phyloP scores from a whole-genome alignment of 2,888 invertebrate species.

The Ditylenchus weischeri region DNA sequence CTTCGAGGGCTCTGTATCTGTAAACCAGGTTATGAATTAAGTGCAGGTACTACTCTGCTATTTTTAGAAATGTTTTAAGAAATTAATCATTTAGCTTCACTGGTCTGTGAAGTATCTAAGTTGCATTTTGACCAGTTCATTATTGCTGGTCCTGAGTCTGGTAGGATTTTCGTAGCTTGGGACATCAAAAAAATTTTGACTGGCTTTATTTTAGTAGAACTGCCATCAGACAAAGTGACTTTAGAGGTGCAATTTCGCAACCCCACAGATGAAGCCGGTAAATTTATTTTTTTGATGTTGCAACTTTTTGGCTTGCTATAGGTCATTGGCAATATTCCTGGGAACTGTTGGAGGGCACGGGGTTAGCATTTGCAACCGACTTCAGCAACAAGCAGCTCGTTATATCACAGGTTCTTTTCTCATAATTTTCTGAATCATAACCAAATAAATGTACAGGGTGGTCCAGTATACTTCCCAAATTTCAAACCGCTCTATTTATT shows the following conservation, averaged over 20 bases:
- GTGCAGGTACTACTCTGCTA: not conserved
- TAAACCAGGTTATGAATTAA: conserved; percentile 3
- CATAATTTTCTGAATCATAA: not conserved
- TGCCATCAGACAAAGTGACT: not conserved
- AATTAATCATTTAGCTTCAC: not conserved
- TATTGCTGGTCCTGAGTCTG: not conserved
- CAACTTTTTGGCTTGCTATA: not conserved
- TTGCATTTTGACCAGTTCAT: conserved; percentile 1
- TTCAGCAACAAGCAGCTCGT: conserved; percentile 2
- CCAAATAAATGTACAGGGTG: too few species aligned
- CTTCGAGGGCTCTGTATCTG: conserved; percentile 2
- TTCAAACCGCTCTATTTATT: too few species aligned
- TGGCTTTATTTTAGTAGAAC: not conserved
- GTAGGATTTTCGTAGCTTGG: too few species aligned
- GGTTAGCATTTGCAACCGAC: not conserved
- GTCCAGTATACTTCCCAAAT: too few species aligned
- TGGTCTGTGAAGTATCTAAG: not conserved
- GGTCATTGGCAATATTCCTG: conserved; percentile 10
- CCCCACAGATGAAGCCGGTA: conserved; percentile 6
- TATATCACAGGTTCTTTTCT: not conserved
- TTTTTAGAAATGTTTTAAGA: not conserved
- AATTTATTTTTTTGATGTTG: not conserved
- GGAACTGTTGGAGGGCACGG: conserved; percentile 3
- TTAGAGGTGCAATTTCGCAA: not conserved
- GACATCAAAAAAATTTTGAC: too few species aligned